Evolutionary conservation across 2,888 invertebrate species (phyloP).

Genomic region (Linhomoeus sp.): DNA sequence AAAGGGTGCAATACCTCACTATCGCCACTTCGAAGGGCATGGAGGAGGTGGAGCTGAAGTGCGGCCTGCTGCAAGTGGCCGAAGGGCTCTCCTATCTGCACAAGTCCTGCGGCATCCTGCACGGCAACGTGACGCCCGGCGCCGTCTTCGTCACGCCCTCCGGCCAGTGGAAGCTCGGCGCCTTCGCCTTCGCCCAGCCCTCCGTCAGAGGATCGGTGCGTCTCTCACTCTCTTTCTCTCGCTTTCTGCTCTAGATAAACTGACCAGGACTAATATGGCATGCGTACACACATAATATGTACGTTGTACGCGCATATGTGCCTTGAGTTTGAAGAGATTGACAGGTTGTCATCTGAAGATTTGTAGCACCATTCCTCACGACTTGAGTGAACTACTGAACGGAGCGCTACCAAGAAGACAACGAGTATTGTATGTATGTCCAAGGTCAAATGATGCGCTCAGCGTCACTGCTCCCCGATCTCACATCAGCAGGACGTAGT

Average conservation of each 20-base stretch:
- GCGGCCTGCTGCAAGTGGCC: conserved; percentile 30
- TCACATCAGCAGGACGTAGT: too few relatives aligned
- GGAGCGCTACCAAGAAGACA: too few relatives aligned
- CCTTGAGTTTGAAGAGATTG: too few relatives aligned
- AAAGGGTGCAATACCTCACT: neutral
- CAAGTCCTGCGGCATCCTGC: conserved; percentile 62
- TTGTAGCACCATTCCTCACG: too few relatives aligned
- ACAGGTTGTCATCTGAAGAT: too few relatives aligned
- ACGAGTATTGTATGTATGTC: too few relatives aligned
- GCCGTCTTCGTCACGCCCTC: conserved; percentile 73
- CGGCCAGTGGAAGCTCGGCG: conserved; percentile 87
- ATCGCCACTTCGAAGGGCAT: conserved; percentile 10
- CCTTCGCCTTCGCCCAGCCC: conserved; percentile 55
- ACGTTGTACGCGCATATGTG: too few relatives aligned
- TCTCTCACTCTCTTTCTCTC: neutral
- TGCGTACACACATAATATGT: too few relatives aligned
- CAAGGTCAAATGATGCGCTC: too few relatives aligned
- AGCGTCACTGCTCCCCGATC: too few relatives aligned
- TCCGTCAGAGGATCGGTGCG: conserved; percentile 30
- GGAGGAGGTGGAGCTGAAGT: conserved; percentile 21
- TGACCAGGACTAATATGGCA: conserved; percentile 3
- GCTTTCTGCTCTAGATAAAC: too few relatives aligned
- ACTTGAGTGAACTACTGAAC: too few relatives aligned
- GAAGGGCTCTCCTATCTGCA: conserved; percentile 83
- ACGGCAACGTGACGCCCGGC: conserved; percentile 80